Evolutionary conservation across 2,888 invertebrate genomes (phyloP).

Genomic region (Drosophila histrio): DNA sequence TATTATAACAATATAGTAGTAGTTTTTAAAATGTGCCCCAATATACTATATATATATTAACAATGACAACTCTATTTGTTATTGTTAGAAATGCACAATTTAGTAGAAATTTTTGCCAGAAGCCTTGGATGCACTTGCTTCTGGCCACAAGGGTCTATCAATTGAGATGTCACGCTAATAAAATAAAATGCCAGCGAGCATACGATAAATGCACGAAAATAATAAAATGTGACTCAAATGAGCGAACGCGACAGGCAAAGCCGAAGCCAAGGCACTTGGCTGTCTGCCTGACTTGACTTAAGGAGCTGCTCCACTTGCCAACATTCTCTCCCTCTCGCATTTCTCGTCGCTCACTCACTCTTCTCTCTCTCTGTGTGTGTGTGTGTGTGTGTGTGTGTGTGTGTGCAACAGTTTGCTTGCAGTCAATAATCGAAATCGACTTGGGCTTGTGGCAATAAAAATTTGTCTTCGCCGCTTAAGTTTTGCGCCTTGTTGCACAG

Average conservation of each 20-base stretch:
- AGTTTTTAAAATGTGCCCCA: neutral
- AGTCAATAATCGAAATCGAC: slow-evolving; percentile 73
- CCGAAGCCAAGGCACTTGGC: slow-evolving; percentile 39
- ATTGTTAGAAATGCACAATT: neutral
- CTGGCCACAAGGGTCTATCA: slow-evolving; percentile 52
- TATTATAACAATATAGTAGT: too few relatives aligned
- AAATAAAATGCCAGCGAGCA: slow-evolving; percentile 72
- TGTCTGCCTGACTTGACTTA: slow-evolving; percentile 24
- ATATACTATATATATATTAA: neutral
- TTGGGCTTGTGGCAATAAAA: slow-evolving; percentile 70
- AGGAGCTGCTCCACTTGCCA: slow-evolving; percentile 24
- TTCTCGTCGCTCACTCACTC: neutral
- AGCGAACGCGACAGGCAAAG: slow-evolving; percentile 63
- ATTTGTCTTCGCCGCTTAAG: slow-evolving; percentile 73
- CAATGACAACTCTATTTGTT: neutral
- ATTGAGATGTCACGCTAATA: slow-evolving; percentile 78
- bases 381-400: slow-evolving; percentile 5
- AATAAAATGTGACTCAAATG: slow-evolving; percentile 80
- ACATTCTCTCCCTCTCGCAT: neutral
- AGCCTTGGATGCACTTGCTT: slow-evolving; percentile 5
- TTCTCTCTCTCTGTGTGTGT: neutral
- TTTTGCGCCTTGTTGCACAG: slow-evolving; percentile 74
- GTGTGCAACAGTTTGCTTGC: slow-evolving; percentile 69
- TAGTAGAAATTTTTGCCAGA: slow-evolving; percentile 19
- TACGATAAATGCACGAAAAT: slow-evolving; percentile 78